Evolutionary conservation across 2,797 vertebrate genomes (phyloP).

Genomic region (Macropus fuliginosus): DNA sequence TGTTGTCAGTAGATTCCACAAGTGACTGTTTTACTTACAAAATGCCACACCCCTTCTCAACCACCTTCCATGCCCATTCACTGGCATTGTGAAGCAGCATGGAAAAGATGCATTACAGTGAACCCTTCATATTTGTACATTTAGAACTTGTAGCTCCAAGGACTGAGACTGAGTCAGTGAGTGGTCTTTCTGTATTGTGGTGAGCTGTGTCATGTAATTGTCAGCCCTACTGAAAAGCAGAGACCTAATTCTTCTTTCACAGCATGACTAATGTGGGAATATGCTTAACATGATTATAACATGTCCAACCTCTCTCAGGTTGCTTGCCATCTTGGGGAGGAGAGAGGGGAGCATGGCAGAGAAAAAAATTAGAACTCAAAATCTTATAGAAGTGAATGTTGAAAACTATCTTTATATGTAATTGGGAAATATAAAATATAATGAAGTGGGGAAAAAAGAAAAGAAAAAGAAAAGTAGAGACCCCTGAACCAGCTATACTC

Average conservation of each 20-base stretch:
- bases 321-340: no score
- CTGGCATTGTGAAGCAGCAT: not conserved
- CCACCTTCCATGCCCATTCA: not conserved
- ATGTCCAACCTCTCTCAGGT: no score
- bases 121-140: not conserved
- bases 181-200: not conserved
- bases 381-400: no score
- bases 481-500: not conserved
- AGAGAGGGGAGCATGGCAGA: no score
- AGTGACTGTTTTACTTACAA: not conserved
- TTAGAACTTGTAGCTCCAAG: not conserved
- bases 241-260: not conserved
- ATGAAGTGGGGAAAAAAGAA: no score
- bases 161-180: not conserved
- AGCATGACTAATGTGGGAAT: no score
- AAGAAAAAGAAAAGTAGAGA: not conserved
- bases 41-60: not conserved
- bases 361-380: no score
- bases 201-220: not conserved
- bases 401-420: no score
- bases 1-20: not conserved
- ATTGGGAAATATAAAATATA: no score
- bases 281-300: no score
- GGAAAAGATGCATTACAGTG: not conserved
- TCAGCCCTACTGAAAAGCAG: not conserved